These are phyloP conservation scores for Drusus annulatus DNA, from an alignment of 1,140 invertebrate species.

Conservation along the genomic window DNA sequence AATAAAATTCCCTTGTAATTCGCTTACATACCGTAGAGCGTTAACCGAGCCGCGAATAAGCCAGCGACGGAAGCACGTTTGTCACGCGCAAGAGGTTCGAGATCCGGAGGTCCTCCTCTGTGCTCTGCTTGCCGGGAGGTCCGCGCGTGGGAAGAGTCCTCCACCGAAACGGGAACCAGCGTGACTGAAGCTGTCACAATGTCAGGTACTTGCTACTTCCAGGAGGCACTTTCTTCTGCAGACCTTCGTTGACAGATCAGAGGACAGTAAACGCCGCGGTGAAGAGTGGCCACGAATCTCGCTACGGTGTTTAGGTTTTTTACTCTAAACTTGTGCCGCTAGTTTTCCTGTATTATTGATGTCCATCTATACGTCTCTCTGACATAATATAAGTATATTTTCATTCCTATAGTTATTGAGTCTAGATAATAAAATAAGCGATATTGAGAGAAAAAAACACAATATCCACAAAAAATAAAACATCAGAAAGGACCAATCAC, in stretches of 20 bases:
- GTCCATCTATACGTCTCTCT: no score
- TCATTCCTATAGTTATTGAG: no score
- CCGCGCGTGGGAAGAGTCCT: conserved; percentile 16
- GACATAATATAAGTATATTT: no score
- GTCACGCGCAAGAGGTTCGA: conserved; percentile 13
- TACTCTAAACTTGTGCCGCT: no score
- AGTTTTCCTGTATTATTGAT: no score
- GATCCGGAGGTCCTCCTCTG: neutral
- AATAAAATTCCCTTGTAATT: no score
- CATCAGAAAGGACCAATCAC: no score
- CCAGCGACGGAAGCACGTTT: neutral
- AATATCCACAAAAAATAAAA: no score
- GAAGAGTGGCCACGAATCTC: neutral
- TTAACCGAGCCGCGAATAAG: neutral
- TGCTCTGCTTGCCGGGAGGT: conserved; percentile 4
- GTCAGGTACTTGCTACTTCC: neutral
- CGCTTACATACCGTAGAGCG: no score
- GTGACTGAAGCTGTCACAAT: neutral
- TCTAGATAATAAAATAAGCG: no score
- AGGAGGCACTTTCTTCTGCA: neutral
- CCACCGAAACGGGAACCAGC: neutral
- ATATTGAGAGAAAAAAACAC: no score
- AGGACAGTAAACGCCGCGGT: neutral
- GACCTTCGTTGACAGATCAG: neutral
- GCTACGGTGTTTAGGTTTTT: neutral